Percentiles rank a stretch among this genome's conserved stretches.
Evolutionary conservation across 1,140 invertebrate genomes (phyloP).

Genomic region (Drosophila lacteicornis): DNA sequence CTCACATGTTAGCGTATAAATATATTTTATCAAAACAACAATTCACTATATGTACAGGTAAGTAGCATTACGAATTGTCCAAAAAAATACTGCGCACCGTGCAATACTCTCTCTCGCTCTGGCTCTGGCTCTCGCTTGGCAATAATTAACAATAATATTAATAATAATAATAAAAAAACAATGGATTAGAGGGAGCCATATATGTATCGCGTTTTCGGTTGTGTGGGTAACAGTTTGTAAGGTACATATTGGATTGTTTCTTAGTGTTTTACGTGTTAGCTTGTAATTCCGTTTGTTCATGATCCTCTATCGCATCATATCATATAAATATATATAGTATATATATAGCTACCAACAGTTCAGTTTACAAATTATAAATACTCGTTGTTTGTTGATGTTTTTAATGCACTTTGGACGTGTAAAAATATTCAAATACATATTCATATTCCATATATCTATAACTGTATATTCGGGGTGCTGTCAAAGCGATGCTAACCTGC

Average conservation of each 20-base stretch:
- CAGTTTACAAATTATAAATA: conserved; percentile 36
- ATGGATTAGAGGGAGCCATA: conserved; percentile 14
- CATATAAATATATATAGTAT: background rate
- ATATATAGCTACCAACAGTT: conserved; percentile 19
- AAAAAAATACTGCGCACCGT: conserved; percentile 59
- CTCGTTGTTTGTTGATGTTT: conserved; percentile 14
- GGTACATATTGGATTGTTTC: conserved; percentile 76
- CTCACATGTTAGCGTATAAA: conserved; percentile 44
- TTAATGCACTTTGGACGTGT: conserved; percentile 53
- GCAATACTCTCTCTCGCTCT: conserved; percentile 10
- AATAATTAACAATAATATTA: conserved; percentile 43
- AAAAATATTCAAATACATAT: conserved; percentile 45
- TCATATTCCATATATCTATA: conserved; percentile 22
- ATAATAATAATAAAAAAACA: conserved; percentile 22
- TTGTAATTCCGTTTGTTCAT: conserved; percentile 17
- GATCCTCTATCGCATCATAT: background rate
- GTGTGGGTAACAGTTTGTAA: conserved; percentile 51
- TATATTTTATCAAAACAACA: conserved; percentile 79
- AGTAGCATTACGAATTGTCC: conserved; percentile 43
- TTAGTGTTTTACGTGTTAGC: conserved; percentile 61
- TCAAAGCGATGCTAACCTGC: conserved; percentile 13
- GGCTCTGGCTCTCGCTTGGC: conserved; percentile 29
- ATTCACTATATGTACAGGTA: conserved; percentile 60
- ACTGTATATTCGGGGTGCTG: conserved; percentile 28
- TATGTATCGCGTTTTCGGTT: conserved; percentile 24